A percentile compares a stretch with the other conserved stretches of the same genome.
Conservation (phyloP, 2,888 invertebrate genomes). For the Apamea monoglypha region DNA sequence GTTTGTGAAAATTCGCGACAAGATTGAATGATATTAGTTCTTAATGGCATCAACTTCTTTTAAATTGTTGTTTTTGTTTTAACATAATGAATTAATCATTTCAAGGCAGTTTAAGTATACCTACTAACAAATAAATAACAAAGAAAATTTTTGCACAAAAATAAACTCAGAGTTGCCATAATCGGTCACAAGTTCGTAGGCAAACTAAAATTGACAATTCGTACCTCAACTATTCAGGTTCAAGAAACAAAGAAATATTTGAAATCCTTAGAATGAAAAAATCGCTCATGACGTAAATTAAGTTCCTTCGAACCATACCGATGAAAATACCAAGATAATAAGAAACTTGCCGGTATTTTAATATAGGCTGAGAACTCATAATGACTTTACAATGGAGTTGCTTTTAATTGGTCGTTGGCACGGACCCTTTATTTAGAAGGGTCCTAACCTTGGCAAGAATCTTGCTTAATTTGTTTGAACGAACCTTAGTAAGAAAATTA, state of each 20-base stretch:
- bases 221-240: background rate
- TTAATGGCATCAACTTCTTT: background rate
- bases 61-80: background rate
- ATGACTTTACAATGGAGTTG: constrained; percentile 29
- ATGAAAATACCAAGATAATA: constrained; percentile 32
- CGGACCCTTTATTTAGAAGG: constrained; percentile 38
- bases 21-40: background rate
- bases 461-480: constrained; percentile 24
- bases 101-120: background rate
- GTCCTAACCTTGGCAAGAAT: constrained; percentile 30
- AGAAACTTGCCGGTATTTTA: constrained; percentile 48
- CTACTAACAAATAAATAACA: constrained; percentile 7
- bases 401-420: constrained; percentile 46
- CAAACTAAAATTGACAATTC: constrained; percentile 1
- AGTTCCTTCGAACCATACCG: constrained; percentile 37
- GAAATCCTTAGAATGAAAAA: constrained; percentile 4
- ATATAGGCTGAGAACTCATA: constrained; percentile 33
- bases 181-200: background rate
- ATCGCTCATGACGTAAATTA: constrained; percentile 10
- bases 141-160: constrained; percentile 22
- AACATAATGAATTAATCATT: background rate
- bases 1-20: background rate
- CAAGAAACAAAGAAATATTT: constrained; percentile 29
- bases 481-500: constrained; percentile 22
- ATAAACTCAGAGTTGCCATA: background rate